Conservation (phyloP, 2,888 invertebrate species). For the Drosophila diplacantha region DNA sequence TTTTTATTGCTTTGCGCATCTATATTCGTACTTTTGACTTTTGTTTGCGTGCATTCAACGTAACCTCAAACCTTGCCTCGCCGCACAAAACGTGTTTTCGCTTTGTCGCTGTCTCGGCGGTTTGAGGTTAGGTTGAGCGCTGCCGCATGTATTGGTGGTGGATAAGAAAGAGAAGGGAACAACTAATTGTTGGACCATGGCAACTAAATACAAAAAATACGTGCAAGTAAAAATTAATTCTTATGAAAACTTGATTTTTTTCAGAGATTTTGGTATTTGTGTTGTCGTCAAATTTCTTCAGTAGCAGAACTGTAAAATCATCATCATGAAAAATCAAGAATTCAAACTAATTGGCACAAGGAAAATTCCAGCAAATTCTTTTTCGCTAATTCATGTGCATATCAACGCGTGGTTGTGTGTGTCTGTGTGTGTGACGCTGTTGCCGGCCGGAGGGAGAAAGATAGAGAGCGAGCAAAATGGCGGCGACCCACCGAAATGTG, state of each 20-base stretch:
- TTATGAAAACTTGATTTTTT: constrained; percentile 48
- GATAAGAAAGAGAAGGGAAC: constrained; percentile 29
- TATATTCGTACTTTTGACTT: constrained; percentile 39
- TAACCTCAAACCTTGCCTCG: constrained; percentile 54
- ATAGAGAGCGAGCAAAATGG: constrained; percentile 58
- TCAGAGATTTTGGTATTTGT: constrained; percentile 77
- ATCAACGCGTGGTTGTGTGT: constrained; percentile 27
- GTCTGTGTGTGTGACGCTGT: constrained; percentile 53
- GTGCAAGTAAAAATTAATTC: constrained; percentile 51
- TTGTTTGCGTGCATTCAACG: constrained; percentile 47
- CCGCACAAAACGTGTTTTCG: constrained; percentile 59
- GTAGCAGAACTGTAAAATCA: constrained; percentile 77
- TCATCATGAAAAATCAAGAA: constrained; percentile 74
- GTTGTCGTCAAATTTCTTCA: constrained; percentile 76
- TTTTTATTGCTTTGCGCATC: constrained; percentile 20
- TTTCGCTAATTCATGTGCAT: constrained; percentile 37
- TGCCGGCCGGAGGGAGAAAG: constrained; percentile 59
- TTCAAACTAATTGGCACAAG: constrained; percentile 34
- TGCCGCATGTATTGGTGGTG: constrained; percentile 58
- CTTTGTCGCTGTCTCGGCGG: constrained; percentile 6
- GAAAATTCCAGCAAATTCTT: constrained; percentile 65
- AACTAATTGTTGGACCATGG: constrained; percentile 25
- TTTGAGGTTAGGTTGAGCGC: constrained; percentile 60
- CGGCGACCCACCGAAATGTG: constrained; percentile 30
- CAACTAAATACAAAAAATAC: constrained; percentile 35